phyloP scores from a whole-genome alignment of 2,113 vertebrate genomes.

The Takifugu bimaculatus region DNA sequence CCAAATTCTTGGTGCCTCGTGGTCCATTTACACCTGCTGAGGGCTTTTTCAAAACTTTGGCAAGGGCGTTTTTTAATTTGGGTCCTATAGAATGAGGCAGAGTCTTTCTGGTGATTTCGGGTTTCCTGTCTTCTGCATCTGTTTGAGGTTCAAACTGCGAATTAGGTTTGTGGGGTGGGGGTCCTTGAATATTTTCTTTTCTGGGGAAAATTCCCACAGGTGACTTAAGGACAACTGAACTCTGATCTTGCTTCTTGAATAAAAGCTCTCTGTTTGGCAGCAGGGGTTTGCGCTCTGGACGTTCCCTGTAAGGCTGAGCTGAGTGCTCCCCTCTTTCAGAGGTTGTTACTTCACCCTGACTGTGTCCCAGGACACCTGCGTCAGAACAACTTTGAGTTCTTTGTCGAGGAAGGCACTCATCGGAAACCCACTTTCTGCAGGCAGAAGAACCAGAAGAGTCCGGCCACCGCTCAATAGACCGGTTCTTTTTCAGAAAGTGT shows the following conservation, averaged over 20 bases:
- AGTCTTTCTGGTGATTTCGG: constrained; percentile 52
- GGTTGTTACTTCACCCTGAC: constrained; percentile 26
- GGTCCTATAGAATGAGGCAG: constrained; percentile 61
- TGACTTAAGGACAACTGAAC: constrained; percentile 26
- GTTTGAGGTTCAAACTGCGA: constrained; percentile 27
- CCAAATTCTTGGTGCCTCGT: constrained; percentile 57
- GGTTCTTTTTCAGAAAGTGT: constrained; percentile 60
- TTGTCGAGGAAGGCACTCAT: constrained; percentile 69
- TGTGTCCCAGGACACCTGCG: constrained; percentile 24
- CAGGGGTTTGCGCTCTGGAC: constrained; percentile 58
- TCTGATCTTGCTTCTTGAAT: constrained; percentile 55
- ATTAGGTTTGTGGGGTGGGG: constrained; percentile 33
- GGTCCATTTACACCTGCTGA: constrained; percentile 44
- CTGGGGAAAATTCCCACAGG: constrained; percentile 25
- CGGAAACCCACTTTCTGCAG: constrained; percentile 70
- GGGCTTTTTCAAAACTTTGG: constrained; percentile 65
- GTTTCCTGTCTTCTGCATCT: constrained; percentile 28
- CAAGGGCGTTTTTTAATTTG: constrained; percentile 61
- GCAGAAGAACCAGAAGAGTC: constrained; percentile 38
- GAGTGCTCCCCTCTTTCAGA: constrained; percentile 53
- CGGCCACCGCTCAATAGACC: constrained; percentile 26
- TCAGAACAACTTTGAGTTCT: constrained; percentile 65
- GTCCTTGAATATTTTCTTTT: constrained; percentile 43
- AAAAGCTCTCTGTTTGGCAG: constrained; percentile 58
- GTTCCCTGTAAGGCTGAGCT: constrained; percentile 23